These are phyloP conservation scores for Geotrupes spiniger DNA, from an alignment of 2,888 invertebrate species.

Conservation along the genomic window DNA sequence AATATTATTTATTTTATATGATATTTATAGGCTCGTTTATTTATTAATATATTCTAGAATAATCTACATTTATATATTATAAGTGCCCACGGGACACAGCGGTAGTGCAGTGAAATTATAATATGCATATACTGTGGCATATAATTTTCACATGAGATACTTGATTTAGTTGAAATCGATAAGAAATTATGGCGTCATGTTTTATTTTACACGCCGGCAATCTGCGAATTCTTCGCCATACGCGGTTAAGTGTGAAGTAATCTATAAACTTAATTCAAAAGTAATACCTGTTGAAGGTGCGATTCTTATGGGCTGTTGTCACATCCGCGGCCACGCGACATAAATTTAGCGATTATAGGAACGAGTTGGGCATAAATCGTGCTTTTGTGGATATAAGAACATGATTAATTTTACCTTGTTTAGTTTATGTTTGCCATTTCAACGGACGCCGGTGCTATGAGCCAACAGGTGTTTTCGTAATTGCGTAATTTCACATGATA, in stretches of 20 bases:
- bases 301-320: slow-evolving; percentile 14
- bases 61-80: too few relatives aligned
- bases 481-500: slow-evolving; percentile 24
- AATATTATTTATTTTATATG: too few relatives aligned
- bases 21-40: too few relatives aligned
- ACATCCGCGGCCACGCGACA: slow-evolving; percentile 7
- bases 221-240: background rate
- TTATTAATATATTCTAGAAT: too few relatives aligned
- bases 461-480: slow-evolving; percentile 26
- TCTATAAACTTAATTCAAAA: slow-evolving; percentile 8
- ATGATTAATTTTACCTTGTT: slow-evolving; percentile 26
- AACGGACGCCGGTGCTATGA: slow-evolving; percentile 24
- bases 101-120: too few relatives aligned
- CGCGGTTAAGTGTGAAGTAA: background rate
- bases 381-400: slow-evolving; percentile 23
- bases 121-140: too few relatives aligned
- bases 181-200: background rate
- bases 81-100: too few relatives aligned
- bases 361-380: slow-evolving; percentile 23
- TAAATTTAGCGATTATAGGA: slow-evolving; percentile 16
- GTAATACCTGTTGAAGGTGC: slow-evolving; percentile 11
- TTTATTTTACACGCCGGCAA: background rate
- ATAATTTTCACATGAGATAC: background rate
- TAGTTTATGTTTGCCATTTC: slow-evolving; percentile 23
- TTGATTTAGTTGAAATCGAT: slow-evolving; percentile 1